Evolutionary conservation across 2,888 invertebrate genomes (phyloP), one percentile per base, ranked within the genome.

Genomic region (Tinea pellionella): DNA sequence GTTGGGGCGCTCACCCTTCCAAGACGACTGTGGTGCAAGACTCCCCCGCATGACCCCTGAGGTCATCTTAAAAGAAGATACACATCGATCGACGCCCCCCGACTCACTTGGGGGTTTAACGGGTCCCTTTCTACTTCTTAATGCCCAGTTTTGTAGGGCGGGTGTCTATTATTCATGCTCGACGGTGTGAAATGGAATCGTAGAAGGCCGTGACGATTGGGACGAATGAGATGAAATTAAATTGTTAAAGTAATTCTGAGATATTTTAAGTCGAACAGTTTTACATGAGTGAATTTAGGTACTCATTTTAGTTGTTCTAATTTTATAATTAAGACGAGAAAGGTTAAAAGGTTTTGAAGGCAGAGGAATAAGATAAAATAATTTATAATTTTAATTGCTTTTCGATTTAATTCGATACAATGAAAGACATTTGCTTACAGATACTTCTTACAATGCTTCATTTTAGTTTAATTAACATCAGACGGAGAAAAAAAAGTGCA

Each of bases 151-250:
- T 84, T 72, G 79, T 75, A 76, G 76, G 72, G 47, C 57, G 57
- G 57, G 72, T 74, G 77, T 73, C 75, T 79, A 83, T 83, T 80
- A 81, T 82, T 84, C 82, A 84, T 79, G 78, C 71, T 70, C 72
- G 72, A 68, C 65, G 65, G 68, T 69, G 72, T 74, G 73, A 68
- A 74, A 72, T 71, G 69, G 69, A 71, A 69, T 71, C 70, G 72
- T 70, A 69, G 65, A 69, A n/a, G 29, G 58, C 58, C 42, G 69
- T 68, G 68, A 68, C 73, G 73, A 74, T 74, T 68, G 70, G 70
- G 66, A 65, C 64, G 63, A 41, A 59, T 60, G 37, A 41, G 12
- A 56, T 37, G 55, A 37, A 53, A 37, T 42, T 51, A 13, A 29
- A 59, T 19, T 24, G 11, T 18, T 18, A 2, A 47, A 47, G 47